Base-by-base conservation (phyloP, 2,113 vertebrate genomes). In the Nanorana parkeri region DNA sequence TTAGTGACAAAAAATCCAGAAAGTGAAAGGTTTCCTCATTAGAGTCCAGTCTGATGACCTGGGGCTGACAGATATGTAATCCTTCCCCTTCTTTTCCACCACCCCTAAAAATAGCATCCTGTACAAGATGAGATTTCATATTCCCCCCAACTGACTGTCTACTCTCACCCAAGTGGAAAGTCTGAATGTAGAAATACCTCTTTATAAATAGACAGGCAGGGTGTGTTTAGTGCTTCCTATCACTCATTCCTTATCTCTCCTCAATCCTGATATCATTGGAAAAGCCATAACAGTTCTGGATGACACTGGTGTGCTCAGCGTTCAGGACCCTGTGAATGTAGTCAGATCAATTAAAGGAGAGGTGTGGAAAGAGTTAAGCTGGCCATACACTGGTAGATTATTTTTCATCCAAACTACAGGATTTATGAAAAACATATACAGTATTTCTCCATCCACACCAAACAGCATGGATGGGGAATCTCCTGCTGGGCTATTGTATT, bases 81-180 rank as follows among this genome's bases (percentile, higher is more conserved):
- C 56, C 78, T 68, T 69, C 54, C 54, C 19, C 41, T 63, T 76
- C 47, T 55, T 73, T 68, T 68, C 80, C 80, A 68, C 54, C 13
- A 60, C 51, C n/a, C 56, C 87, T 93, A 91, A 92, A 93, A 93
- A 94, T 93, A 94, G 83, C 84, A 64, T 36, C 84, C 47, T 11
- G 17, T 71, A 74, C 23, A 84, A 85, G 86, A 80, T 86, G 87
- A 87, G 85, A 85, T 87, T 91, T 91, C 90, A 87, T 87, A 88
- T 92, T 90, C 87, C 87, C 80, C 80, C 52, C 72, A 80, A 77
- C 86, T 76, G 83, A 87, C 78, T 36, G 85, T 85, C 79, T 84
- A 84, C 77, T 82, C 36, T n/a, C 85, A 78, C 80, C 77, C 29
- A 17, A 78, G 84, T 90, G 90, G 88, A 93, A 92, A 93, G 80